Conservation (phyloP, 2,888 invertebrate genomes). For the Molorchus minor region DNA sequence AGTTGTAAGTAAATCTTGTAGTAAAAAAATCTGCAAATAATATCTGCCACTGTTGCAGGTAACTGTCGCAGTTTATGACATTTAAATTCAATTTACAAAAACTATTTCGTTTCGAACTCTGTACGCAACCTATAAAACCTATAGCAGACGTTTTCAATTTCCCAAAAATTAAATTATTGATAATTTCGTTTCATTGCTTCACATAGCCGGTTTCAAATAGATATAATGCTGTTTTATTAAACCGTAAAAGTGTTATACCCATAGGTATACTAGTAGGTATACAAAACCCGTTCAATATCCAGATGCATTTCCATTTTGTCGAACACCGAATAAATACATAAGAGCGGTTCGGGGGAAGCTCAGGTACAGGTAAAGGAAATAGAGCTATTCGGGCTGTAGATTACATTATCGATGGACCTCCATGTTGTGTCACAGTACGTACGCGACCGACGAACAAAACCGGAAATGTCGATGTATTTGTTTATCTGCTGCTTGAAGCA, state of each 20-base stretch:
- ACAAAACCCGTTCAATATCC: conserved; percentile 50
- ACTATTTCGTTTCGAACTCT: no score
- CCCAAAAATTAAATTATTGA: conserved; percentile 11
- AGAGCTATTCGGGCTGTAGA: conserved; percentile 51
- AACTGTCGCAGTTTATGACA: no score
- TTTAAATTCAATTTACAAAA: no score
- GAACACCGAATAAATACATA: conserved; percentile 39
- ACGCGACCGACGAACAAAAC: conserved; percentile 30
- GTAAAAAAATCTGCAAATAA: no score
- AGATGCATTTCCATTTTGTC: conserved; percentile 47
- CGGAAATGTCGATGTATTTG: conserved; percentile 25
- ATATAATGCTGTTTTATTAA: conserved; percentile 13
- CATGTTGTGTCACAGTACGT: conserved; percentile 20
- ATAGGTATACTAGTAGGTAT: not conserved
- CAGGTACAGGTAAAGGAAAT: conserved; percentile 16
- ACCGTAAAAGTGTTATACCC: conserved; percentile 17
- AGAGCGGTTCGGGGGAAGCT: conserved; percentile 4
- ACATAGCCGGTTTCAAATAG: not conserved
- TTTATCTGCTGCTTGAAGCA: conserved; percentile 37
- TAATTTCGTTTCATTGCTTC: not conserved
- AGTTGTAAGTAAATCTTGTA: no score
- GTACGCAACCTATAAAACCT: no score
- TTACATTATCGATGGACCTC: conserved; percentile 52
- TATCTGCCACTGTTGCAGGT: no score
- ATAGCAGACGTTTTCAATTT: no score